Conservation (phyloP, 1,140 invertebrate genomes). For the Dufourea novaeangliae region DNA sequence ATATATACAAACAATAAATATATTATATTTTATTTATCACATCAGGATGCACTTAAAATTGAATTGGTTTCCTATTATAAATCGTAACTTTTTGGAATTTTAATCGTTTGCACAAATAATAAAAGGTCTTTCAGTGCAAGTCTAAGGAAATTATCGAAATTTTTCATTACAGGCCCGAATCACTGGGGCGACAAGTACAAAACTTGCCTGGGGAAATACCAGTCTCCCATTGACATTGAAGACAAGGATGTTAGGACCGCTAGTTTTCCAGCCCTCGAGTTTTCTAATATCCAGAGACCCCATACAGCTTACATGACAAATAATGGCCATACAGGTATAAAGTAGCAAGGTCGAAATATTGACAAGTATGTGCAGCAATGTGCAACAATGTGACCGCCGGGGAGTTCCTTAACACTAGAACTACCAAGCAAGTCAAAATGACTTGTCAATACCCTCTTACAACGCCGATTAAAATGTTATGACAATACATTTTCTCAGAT, state of each 20-base stretch:
- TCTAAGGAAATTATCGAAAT: too few relatives aligned
- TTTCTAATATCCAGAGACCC: conserved; percentile 83
- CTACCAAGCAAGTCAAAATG: too few relatives aligned
- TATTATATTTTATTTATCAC: too few relatives aligned
- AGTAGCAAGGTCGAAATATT: conserved; percentile 20
- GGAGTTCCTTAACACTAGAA: background rate
- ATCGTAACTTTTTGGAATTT: too few relatives aligned
- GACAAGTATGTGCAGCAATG: background rate
- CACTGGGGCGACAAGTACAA: conserved; percentile 87
- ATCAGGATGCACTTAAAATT: too few relatives aligned
- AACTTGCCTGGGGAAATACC: conserved; percentile 88
- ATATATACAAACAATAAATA: too few relatives aligned
- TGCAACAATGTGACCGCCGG: background rate
- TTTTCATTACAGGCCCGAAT: conserved; percentile 83
- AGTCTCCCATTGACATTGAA: conserved; percentile 92
- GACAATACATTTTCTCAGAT: too few relatives aligned
- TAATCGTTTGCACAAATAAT: background rate
- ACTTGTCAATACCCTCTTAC: too few relatives aligned
- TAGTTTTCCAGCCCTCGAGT: conserved; percentile 82
- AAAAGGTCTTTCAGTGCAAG: background rate
- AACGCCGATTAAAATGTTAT: too few relatives aligned
- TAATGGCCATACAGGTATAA: conserved; percentile 89
- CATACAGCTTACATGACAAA: conserved; percentile 84
- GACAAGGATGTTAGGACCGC: conserved; percentile 84
- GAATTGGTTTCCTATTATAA: too few relatives aligned